A percentile compares a stretch with the other conserved stretches of the same genome.
phyloP scores from a whole-genome alignment of 2,888 invertebrate genomes.

The Mythimna albipuncta region DNA sequence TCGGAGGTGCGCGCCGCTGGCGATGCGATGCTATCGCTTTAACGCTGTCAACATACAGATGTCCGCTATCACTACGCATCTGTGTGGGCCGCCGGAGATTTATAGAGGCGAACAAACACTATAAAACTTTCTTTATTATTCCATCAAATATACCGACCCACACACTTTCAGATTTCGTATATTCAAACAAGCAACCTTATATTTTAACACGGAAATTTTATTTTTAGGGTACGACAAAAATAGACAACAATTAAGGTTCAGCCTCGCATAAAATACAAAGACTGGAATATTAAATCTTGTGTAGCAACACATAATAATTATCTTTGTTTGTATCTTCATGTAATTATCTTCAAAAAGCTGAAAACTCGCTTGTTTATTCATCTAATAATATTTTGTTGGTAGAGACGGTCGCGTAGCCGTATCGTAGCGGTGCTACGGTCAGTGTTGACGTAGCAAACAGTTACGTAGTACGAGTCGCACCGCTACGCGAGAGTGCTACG shows the following conservation, averaged over 20 bases:
- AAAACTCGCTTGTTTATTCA: constrained; percentile 41
- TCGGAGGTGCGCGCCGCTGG: constrained; percentile 57
- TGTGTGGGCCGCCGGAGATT: constrained; percentile 75
- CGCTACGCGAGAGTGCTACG: constrained; percentile 36
- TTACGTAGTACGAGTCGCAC: constrained; percentile 60
- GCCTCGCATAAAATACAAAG: constrained; percentile 32
- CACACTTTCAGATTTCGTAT: constrained; percentile 70
- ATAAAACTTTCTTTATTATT: constrained; percentile 85
- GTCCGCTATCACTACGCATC: constrained; percentile 74
- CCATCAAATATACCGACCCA: constrained; percentile 78
- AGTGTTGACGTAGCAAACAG: constrained; percentile 74
- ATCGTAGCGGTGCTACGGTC: constrained; percentile 55
- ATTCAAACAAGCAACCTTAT: constrained; percentile 62
- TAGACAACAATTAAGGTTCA: constrained; percentile 1
- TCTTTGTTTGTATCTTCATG: constrained; percentile 50
- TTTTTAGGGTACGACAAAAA: constrained; percentile 17
- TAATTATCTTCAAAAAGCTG: constrained; percentile 49
- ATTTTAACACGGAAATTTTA: constrained; percentile 58
- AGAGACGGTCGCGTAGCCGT: constrained; percentile 41
- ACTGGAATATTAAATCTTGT: constrained; percentile 27
- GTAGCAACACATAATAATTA: constrained; percentile 31
- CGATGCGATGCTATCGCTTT: constrained; percentile 66
- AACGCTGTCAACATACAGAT: constrained; percentile 71
- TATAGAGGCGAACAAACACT: constrained; percentile 78
- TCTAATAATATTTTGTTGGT: constrained; percentile 52